Evolutionary conservation across 64 coral and sea anemone species (phyloP).

Genomic region (Orbicella faveolata): DNA sequence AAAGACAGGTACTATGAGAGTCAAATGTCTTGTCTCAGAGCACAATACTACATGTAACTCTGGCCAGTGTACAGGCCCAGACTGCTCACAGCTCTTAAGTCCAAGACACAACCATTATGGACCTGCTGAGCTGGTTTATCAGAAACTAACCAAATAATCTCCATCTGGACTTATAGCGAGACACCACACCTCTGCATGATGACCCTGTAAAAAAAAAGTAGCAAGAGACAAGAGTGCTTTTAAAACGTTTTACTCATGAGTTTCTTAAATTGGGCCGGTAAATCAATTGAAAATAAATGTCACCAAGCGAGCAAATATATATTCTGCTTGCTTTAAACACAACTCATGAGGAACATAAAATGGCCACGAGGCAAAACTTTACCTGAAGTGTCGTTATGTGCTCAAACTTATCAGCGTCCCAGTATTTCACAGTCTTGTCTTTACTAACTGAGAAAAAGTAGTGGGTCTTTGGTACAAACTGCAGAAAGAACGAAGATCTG

Average conservation of each 20-base stretch:
- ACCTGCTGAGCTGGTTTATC: too few relatives aligned
- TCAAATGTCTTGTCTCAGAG: too few relatives aligned
- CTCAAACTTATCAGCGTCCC: slow-evolving; percentile 98
- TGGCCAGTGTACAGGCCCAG: too few relatives aligned
- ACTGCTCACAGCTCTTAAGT: too few relatives aligned
- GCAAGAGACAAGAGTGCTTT: neutral
- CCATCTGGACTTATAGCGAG: slow-evolving; percentile 83
- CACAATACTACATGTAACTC: too few relatives aligned
- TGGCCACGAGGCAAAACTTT: neutral
- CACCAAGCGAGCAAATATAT: neutral
- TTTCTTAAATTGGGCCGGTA: too few relatives aligned
- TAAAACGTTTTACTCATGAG: neutral
- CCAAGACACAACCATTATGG: too few relatives aligned
- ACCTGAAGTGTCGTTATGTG: slow-evolving; percentile 92
- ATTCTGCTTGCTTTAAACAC: neutral
- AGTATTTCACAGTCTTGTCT: slow-evolving; percentile 95
- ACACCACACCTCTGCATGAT: slow-evolving; percentile 94
- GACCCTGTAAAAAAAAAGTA: slow-evolving; percentile 52
- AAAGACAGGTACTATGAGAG: too few relatives aligned
- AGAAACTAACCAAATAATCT: slow-evolving; percentile 75
- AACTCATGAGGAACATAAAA: too few relatives aligned
- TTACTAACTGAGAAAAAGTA: slow-evolving; percentile 98
- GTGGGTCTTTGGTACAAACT: slow-evolving; percentile 96
- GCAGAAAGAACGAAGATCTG: neutral
- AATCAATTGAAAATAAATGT: too few relatives aligned